Conservation (phyloP, 2,113 vertebrate species). For the Puffinus mauretanicus region DNA sequence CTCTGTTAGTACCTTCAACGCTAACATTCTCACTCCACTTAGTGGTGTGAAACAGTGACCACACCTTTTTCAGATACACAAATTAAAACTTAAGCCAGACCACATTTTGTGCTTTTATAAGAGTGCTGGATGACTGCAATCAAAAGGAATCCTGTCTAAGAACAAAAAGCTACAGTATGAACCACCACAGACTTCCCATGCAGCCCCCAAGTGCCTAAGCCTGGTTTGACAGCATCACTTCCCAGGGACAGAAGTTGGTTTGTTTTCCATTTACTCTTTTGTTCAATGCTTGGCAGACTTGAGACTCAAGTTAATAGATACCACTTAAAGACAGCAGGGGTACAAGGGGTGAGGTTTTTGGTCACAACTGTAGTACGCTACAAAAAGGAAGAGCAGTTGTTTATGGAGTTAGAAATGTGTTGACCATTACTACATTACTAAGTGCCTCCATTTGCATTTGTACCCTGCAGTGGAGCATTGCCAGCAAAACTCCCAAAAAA, state of each 20-base stretch:
- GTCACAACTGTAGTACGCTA: conserved; percentile 22
- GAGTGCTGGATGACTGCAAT: background rate
- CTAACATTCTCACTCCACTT: background rate
- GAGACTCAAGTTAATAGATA: background rate
- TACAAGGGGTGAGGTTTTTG: background rate
- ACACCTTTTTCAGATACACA: background rate
- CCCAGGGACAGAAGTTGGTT: background rate
- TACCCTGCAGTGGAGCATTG: background rate
- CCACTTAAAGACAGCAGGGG: background rate
- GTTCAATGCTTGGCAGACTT: background rate
- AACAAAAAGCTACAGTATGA: background rate
- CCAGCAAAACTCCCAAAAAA: background rate
- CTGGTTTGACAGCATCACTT: background rate
- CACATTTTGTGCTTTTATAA: background rate
- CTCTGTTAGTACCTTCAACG: background rate
- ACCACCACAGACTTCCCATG: background rate
- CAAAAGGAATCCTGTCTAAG: background rate
- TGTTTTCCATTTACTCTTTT: background rate
- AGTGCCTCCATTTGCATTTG: background rate
- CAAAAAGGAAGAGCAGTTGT: background rate
- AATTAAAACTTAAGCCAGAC: background rate
- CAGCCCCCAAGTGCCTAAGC: background rate
- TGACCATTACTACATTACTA: background rate
- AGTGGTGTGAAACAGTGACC: background rate
- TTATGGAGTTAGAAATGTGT: conserved; percentile 14